Percentiles rank a stretch among this genome's conserved stretches.
These are phyloP conservation scores for Capra hircus DNA, from an alignment of 2,113 vertebrate species.

Conservation along the genomic window DNA sequence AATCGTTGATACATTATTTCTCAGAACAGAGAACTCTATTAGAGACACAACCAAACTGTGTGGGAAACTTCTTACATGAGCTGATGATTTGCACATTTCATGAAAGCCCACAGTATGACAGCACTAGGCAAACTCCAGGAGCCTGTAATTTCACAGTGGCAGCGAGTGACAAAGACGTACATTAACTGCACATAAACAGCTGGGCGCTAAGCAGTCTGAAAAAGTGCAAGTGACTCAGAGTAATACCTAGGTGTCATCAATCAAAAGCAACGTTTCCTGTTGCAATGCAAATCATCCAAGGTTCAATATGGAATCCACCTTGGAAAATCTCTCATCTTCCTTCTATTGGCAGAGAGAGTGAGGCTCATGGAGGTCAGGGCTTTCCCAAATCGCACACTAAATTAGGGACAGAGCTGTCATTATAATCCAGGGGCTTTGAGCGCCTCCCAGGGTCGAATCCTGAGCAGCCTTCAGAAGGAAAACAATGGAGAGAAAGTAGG, in stretches of 20 bases:
- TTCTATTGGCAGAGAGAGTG: background rate
- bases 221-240: background rate
- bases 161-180: background rate
- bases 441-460: background rate
- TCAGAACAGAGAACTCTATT: background rate
- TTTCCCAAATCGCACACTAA: background rate
- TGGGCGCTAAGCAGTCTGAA: background rate
- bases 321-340: background rate
- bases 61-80: background rate
- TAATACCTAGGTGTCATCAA: background rate
- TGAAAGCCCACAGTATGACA: background rate
- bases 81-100: background rate
- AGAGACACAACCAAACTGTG: background rate
- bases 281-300: background rate
- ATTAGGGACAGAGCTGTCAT: background rate
- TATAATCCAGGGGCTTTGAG: background rate
- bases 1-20: background rate
- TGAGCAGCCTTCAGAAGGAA: background rate
- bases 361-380: background rate
- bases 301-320: background rate
- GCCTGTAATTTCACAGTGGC: background rate
- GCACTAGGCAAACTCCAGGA: background rate
- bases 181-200: background rate
- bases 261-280: background rate
- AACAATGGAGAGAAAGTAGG: background rate